These are phyloP conservation scores for Tyrophagus putrescentiae DNA, from an alignment of 1,140 invertebrate genomes.

Conservation along the genomic window DNA sequence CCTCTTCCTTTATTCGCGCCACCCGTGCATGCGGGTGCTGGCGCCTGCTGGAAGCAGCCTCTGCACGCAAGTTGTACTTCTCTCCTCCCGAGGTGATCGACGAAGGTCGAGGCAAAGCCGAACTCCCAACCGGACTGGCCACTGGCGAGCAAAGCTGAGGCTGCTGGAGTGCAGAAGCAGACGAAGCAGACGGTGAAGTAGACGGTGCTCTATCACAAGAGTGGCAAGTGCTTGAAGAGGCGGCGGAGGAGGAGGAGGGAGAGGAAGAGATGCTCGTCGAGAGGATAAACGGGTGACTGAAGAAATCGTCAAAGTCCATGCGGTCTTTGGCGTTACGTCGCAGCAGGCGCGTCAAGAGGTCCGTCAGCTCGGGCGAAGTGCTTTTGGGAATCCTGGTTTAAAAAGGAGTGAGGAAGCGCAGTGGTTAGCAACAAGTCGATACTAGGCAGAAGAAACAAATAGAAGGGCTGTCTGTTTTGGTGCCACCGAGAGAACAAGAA, in stretches of 20 bases:
- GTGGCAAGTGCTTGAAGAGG: not conserved
- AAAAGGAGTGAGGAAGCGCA: slow-evolving; percentile 5
- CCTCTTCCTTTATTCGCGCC: slow-evolving; percentile 4
- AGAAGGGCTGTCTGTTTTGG: too few relatives aligned
- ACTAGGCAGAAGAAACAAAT: too few relatives aligned
- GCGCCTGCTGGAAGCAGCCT: slow-evolving; percentile 1
- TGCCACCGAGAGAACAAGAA: too few relatives aligned
- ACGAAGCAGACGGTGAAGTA: not conserved
- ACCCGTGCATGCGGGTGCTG: not conserved
- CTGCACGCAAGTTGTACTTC: not conserved
- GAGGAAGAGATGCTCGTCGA: slow-evolving; percentile 7
- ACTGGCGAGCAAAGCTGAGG: too few relatives aligned
- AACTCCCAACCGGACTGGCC: too few relatives aligned
- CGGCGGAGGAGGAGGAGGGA: not conserved
- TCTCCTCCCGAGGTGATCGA: not conserved
- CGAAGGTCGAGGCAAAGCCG: too few relatives aligned
- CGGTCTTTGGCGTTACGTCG: slow-evolving; percentile 83
- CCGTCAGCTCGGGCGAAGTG: slow-evolving; percentile 71
- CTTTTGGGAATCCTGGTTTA: slow-evolving; percentile 65
- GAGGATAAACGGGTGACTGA: slow-evolving; percentile 71
- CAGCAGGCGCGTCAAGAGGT: slow-evolving; percentile 61
- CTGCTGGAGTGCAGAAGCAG: slow-evolving; percentile 3
- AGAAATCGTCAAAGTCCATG: slow-evolving; percentile 89
- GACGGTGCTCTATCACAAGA: not conserved
- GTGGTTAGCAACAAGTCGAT: too few relatives aligned